Base-by-base conservation (phyloP, 2,113 vertebrate genomes). In the Semnornis frantzii region DNA sequence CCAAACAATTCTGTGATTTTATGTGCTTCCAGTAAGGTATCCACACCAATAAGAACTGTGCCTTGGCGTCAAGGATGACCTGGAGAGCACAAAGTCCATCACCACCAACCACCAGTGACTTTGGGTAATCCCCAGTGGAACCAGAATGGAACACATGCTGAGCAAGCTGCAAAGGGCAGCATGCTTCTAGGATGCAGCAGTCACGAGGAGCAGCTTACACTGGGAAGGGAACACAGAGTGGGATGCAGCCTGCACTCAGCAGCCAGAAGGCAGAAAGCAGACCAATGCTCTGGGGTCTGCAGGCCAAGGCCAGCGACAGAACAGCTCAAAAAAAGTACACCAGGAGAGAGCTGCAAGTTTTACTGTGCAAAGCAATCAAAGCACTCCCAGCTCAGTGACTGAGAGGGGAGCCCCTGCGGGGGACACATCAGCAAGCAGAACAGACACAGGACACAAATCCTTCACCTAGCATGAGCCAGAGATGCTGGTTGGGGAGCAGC, bases 241-340 rank as follows among this genome's bases (percentile, higher is more conserved):
- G 71, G 81, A 57, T 34, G 19, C 3, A 68, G 58, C 28, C 72
- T 63, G 65, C 3, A 80, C 72, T 93, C 59, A 70, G 16, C 37
- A 79, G 85, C 17, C 83, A 93, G 84, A 95, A 92, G 60, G 71
- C 64, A 92, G 92, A 94, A 95, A 76, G 70, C 33, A 69, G 84
- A 70, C 57, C 71, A 60, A 4, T 8, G 34, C 93, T 92, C 94
- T 69, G 74, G 55, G 58, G 21, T 69, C 63, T 69, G 70, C 44
- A 46, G 18, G 8, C 19, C n/a, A 23, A 92, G 77, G 31, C 44
- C 23, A 24, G 25, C 34, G 89, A 92, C n/a, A 73, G 71, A 70
- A 52, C 33, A 79, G 42, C 52, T 64, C 66, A 50, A 64, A 75
- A 34, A 42, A 74, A n/a, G 16, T 12, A 33, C 13, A 66, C 71